A percentile compares a stretch with the other conserved stretches of the same genome.
Evolutionary conservation across 2,113 vertebrate species (phyloP).

Genomic region (Lepisosteus osseus): DNA sequence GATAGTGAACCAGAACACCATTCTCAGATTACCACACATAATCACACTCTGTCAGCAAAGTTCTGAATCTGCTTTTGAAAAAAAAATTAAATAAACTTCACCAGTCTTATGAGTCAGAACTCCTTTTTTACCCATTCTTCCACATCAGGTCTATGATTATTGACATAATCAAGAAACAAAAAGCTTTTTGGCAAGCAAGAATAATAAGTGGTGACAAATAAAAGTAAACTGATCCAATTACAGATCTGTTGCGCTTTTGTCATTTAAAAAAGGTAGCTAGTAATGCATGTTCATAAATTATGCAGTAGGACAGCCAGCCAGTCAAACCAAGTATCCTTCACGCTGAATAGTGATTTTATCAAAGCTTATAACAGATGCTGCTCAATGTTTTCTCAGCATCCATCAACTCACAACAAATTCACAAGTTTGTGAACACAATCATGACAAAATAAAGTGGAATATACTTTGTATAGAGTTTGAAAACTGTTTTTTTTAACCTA

Average conservation of each 20-base stretch:
- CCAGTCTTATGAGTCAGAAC: neutral
- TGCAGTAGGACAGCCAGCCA: neutral
- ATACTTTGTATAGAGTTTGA: no score
- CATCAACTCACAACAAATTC: neutral
- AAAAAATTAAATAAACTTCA: neutral
- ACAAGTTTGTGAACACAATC: no score
- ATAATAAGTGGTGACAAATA: neutral
- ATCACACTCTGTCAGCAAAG: neutral
- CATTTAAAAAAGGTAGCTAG: neutral
- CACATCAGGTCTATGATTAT: neutral
- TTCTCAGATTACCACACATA: no score
- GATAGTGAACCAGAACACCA: no score
- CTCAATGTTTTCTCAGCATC: neutral
- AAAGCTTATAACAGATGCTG: neutral
- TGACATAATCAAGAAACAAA: neutral
- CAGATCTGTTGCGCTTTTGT: neutral
- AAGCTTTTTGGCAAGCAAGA: neutral
- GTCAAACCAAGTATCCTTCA: neutral
- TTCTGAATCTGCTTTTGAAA: neutral
- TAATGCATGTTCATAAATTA: neutral
- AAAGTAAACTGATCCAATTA: constrained; percentile 1
- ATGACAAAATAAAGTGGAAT: no score
- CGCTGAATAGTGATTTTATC: neutral
- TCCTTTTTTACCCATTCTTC: neutral
- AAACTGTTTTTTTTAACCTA: no score